Conservation (phyloP, 2,797 vertebrate genomes). For the Sebastes diploproa region DNA sequence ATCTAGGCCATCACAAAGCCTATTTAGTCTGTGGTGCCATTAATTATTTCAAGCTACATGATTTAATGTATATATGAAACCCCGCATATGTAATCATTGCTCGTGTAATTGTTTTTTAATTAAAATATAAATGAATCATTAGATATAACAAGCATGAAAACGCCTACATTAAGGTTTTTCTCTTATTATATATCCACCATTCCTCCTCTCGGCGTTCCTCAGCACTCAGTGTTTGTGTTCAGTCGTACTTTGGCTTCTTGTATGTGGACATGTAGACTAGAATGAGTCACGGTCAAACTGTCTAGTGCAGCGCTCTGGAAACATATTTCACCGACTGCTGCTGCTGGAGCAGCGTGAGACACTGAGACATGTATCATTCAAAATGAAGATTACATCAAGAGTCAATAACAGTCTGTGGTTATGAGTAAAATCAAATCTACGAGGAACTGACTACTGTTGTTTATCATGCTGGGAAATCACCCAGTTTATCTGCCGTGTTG, state of each 20-base stretch:
- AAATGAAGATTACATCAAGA: neutral
- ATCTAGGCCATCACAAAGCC: neutral
- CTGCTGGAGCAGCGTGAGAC: neutral
- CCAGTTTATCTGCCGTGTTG: neutral
- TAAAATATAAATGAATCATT: neutral
- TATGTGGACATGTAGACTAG: neutral
- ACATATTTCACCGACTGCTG: neutral
- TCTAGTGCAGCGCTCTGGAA: neutral
- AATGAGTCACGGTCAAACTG: neutral
- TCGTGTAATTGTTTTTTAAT: neutral
- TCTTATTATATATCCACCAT: neutral
- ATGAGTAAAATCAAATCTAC: neutral
- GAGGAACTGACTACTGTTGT: neutral
- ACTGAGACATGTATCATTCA: neutral
- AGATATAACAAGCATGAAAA: neutral
- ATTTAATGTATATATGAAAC: neutral
- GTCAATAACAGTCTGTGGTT: neutral
- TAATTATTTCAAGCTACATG: neutral
- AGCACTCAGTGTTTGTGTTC: neutral
- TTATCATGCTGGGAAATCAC: neutral
- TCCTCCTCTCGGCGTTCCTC: neutral
- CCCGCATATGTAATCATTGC: neutral
- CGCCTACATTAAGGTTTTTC: neutral
- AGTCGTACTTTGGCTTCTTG: neutral
- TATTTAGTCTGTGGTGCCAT: neutral